phyloP scores from a whole-genome alignment of 2,113 vertebrate species.

The Gallinago media region DNA sequence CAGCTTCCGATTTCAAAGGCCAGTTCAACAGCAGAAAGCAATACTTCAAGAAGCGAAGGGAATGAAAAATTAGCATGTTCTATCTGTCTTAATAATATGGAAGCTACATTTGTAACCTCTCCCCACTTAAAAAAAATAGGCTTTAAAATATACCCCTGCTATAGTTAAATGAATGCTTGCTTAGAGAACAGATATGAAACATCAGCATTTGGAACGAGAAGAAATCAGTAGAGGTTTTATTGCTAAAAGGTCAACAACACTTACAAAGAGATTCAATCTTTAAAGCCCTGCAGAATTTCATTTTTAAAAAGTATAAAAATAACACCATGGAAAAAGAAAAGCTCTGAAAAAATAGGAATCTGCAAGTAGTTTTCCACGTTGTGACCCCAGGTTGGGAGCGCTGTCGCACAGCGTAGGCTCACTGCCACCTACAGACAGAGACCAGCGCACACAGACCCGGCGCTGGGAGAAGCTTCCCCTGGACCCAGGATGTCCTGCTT shows the following conservation, averaged over 20 bases:
- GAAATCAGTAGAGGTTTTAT: conserved; percentile 20
- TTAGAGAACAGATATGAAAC: neutral
- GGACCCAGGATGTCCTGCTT: neutral
- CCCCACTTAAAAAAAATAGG: neutral
- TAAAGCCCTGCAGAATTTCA: conserved; percentile 35
- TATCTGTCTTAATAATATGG: neutral
- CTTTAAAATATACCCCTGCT: neutral
- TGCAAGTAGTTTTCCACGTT: neutral
- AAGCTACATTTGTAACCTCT: neutral
- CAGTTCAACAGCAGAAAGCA: neutral
- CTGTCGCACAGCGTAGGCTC: neutral
- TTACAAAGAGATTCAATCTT: conserved; percentile 35
- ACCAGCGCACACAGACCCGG: neutral
- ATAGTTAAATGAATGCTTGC: neutral
- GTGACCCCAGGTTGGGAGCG: neutral
- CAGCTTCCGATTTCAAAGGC: neutral
- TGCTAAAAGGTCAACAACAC: conserved; percentile 29
- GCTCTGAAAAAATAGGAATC: neutral
- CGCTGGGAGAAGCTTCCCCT: neutral
- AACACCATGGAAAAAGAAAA: neutral
- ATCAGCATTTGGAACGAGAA: neutral
- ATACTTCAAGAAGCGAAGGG: neutral
- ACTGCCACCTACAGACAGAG: conserved; percentile 62
- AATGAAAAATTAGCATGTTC: neutral
- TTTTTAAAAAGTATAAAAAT: neutral